Evolutionary conservation across 2,113 vertebrate species (phyloP).

Genomic region (Heterocephalus glaber): DNA sequence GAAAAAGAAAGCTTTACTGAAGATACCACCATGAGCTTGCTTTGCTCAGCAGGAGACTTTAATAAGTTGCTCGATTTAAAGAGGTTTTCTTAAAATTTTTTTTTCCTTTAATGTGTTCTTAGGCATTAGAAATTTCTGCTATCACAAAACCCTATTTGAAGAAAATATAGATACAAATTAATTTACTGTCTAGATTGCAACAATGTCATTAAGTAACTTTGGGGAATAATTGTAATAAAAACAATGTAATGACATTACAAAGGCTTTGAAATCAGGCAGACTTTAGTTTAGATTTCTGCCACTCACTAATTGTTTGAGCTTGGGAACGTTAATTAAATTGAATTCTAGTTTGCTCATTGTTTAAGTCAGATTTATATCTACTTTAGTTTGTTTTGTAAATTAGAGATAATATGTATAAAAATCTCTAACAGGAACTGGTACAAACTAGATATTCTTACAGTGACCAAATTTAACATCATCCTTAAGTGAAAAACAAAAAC

Average conservation of each 20-base stretch:
- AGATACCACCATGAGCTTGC: constrained; percentile 51
- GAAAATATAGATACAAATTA: constrained; percentile 51
- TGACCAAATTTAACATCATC: constrained; percentile 46
- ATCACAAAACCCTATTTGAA: constrained; percentile 59
- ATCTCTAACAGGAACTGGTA: constrained; percentile 16
- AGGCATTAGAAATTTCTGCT: constrained; percentile 62
- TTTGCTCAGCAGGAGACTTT: constrained; percentile 68
- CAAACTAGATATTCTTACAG: constrained; percentile 18
- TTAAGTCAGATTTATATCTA: constrained; percentile 45
- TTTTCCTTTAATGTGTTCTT: constrained; percentile 60
- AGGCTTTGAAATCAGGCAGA: constrained; percentile 56
- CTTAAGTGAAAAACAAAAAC: constrained; percentile 52
- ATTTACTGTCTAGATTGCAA: constrained; percentile 55
- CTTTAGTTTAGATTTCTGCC: constrained; percentile 34
- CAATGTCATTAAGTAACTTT: constrained; percentile 57
- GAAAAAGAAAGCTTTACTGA: constrained; percentile 63
- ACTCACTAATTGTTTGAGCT: constrained; percentile 60
- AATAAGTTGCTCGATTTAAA: constrained; percentile 68
- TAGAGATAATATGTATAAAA: constrained; percentile 59
- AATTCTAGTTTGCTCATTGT: constrained; percentile 59
- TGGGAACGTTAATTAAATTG: constrained; percentile 63
- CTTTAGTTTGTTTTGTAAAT: constrained; percentile 57
- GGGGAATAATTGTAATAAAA: constrained; percentile 67
- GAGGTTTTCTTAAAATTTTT: constrained; percentile 7
- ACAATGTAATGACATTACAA: constrained; percentile 39